Evolutionary conservation across 2,797 vertebrate genomes (phyloP).

Genomic region (Rhabdophis nuchalis): DNA sequence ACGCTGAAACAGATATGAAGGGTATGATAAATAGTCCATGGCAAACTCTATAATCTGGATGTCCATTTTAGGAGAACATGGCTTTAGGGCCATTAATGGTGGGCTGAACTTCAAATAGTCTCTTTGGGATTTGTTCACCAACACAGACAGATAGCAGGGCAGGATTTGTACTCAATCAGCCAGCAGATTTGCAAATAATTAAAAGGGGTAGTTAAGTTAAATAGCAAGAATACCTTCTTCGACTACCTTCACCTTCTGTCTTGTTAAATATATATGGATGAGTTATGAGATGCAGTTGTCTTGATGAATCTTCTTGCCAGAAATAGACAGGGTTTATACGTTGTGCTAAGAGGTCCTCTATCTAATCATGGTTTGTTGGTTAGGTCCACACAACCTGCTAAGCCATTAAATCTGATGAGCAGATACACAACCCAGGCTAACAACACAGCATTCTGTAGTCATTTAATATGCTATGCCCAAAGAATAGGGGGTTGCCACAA

Average conservation of each 20-base stretch:
- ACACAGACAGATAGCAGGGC: neutral
- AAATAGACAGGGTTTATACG: neutral
- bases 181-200: neutral
- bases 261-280: neutral
- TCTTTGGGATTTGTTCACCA: neutral
- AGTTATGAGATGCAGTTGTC: neutral
- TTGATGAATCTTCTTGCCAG: neutral
- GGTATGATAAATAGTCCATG: neutral
- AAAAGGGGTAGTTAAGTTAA: neutral
- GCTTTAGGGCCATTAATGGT: neutral
- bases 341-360: neutral
- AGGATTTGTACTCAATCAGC: neutral
- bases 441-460: neutral
- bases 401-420: neutral
- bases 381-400: neutral
- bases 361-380: neutral
- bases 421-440: neutral
- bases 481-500: no score
- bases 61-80: neutral
- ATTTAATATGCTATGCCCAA: neutral
- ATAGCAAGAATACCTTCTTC: neutral
- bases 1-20: conserved; percentile 9
- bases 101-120: conserved; percentile 17
- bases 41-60: neutral
- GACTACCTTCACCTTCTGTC: neutral